Percentiles rank a stretch among this genome's conserved stretches.
Evolutionary conservation across 2,113 vertebrate genomes (phyloP).

Genomic region (Pseudorasbora parva): DNA sequence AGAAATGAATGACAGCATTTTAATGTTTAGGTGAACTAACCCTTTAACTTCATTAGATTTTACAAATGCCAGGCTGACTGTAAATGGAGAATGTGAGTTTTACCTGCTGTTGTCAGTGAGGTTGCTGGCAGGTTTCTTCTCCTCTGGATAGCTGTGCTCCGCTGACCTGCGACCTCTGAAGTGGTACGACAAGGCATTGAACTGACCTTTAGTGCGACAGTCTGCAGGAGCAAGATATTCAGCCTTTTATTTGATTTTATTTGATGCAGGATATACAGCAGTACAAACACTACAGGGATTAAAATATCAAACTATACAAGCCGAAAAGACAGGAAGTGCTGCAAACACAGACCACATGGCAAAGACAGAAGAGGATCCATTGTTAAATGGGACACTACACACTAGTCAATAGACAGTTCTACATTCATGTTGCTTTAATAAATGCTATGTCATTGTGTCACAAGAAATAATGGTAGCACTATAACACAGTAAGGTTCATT

Average conservation of each 20-base stretch:
- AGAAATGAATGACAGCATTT: too few species aligned
- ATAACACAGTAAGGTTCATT: too few species aligned
- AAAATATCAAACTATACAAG: too few species aligned
- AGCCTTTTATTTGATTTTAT: slow-evolving; percentile 28
- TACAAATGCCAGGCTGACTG: background rate
- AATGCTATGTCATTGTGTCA: too few species aligned
- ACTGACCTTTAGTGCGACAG: slow-evolving; percentile 95
- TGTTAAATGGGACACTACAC: too few species aligned
- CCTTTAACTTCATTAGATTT: background rate
- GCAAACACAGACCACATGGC: too few species aligned
- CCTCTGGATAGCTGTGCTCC: slow-evolving; percentile 88
- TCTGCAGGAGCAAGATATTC: slow-evolving; percentile 75
- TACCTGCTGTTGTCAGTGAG: slow-evolving; percentile 64
- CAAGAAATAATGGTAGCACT: too few species aligned
- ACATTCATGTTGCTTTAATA: too few species aligned
- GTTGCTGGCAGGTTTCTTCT: slow-evolving; percentile 53
- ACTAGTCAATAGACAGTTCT: too few species aligned
- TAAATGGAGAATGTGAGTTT: background rate
- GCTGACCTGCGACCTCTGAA: slow-evolving; percentile 91
- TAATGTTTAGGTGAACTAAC: too few species aligned
- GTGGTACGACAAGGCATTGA: slow-evolving; percentile 92
- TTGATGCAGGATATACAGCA: background rate
- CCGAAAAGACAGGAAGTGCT: too few species aligned
- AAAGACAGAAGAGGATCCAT: too few species aligned
- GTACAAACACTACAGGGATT: background rate